Percentiles rank a stretch among this genome's conserved stretches.
Evolutionary conservation across 2,113 vertebrate genomes (phyloP).

Genomic region (Falcunculus frontatus): DNA sequence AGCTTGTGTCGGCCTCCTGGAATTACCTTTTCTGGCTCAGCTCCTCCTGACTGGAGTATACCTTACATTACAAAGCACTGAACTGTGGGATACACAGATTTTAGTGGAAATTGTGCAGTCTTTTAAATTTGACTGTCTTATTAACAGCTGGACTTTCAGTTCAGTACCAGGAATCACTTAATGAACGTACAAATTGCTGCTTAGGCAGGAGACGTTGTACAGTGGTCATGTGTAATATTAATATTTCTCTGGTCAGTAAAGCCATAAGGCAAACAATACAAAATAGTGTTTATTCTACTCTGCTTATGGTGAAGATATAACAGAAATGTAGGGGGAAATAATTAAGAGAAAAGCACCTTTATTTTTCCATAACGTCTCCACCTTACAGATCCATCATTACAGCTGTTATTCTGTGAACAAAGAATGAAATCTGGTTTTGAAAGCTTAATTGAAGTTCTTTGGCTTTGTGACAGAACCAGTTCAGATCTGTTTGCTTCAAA

Average conservation of each 20-base stretch:
- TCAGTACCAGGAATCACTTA: background rate
- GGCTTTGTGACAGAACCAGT: background rate
- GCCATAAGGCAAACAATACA: background rate
- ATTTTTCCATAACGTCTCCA: background rate
- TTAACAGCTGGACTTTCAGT: background rate
- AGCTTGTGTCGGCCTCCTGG: background rate
- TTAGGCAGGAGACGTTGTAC: fast-evolving
- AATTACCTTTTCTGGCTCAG: background rate
- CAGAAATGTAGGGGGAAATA: background rate
- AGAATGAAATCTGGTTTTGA: background rate
- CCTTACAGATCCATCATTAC: background rate
- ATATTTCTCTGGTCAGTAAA: background rate
- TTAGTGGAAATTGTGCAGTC: background rate
- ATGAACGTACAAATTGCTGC: background rate
- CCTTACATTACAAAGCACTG: background rate
- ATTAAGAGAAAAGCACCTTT: background rate
- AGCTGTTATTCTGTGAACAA: background rate
- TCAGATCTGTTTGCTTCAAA: background rate
- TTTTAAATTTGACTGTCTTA: background rate
- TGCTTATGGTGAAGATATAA: background rate
- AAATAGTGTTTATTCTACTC: background rate
- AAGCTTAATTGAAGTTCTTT: background rate
- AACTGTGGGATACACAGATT: background rate
- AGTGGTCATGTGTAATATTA: background rate
- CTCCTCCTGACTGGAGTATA: background rate